These are phyloP conservation scores for Resseliella maxima DNA, from an alignment of 2,888 invertebrate genomes.

Conservation along the genomic window DNA sequence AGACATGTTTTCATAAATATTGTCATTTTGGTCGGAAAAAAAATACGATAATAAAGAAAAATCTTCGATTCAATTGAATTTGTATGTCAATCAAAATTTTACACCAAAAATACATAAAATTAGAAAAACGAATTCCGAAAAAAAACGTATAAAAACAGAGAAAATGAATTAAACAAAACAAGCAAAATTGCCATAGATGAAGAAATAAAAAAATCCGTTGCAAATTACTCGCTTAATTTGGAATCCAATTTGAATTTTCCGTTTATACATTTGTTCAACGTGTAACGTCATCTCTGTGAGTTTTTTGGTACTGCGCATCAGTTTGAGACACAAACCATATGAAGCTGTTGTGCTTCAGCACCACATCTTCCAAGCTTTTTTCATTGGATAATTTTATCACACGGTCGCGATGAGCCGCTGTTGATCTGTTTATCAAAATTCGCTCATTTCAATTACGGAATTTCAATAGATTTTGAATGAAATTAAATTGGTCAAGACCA, in stretches of 20 bases:
- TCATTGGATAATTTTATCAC: neutral
- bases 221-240: neutral
- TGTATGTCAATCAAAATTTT: too few relatives aligned
- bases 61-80: too few relatives aligned
- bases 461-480: neutral
- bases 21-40: too few relatives aligned
- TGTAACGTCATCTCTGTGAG: constrained; percentile 45
- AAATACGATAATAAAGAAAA: too few relatives aligned
- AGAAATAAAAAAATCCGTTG: neutral
- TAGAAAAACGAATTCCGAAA: too few relatives aligned
- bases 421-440: neutral
- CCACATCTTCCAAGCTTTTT: neutral
- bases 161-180: too few relatives aligned
- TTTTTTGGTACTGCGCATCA: constrained; percentile 55
- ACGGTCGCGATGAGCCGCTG: constrained; percentile 51
- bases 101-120: too few relatives aligned
- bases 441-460: neutral
- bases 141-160: too few relatives aligned
- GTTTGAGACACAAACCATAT: constrained; percentile 46
- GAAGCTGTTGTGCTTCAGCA: neutral
- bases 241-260: constrained; percentile 26
- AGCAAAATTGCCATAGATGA: neutral
- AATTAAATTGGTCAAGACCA: neutral
- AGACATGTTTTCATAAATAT: too few relatives aligned
- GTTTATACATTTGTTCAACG: neutral